Evolutionary conservation across 2,797 vertebrate species (phyloP).

Genomic region (Alfaro cultratus): DNA sequence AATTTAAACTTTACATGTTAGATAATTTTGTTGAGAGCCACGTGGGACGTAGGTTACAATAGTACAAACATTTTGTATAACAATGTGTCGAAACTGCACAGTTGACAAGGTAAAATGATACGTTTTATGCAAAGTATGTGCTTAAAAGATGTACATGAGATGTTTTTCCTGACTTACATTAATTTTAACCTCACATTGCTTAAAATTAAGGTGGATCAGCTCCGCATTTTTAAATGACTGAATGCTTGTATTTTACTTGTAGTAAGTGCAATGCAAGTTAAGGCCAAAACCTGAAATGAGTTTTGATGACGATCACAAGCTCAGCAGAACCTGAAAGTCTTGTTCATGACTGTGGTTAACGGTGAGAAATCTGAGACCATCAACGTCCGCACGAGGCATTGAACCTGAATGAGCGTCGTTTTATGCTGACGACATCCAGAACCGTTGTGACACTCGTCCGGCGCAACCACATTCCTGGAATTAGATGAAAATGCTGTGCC

Average conservation of each 20-base stretch:
- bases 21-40: not conserved
- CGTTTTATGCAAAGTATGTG: not conserved
- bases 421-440: conserved; percentile 69
- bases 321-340: conserved; percentile 81
- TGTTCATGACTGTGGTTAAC: conserved; percentile 77
- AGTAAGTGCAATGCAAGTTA: not conserved
- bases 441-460: conserved; percentile 55
- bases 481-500: not conserved
- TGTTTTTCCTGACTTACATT: not conserved
- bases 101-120: not conserved
- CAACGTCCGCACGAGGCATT: conserved; percentile 77
- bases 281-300: not conserved
- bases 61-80: not conserved
- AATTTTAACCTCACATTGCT: not conserved
- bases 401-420: conserved; percentile 61
- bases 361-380: conserved; percentile 77
- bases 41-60: not conserved
- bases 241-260: conserved; percentile 5
- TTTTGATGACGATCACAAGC: conserved; percentile 11
- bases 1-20: not conserved
- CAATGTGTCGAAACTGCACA: not conserved
- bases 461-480: not conserved
- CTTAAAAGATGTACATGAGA: not conserved
- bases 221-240: not conserved
- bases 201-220: not conserved